Percentiles rank a stretch among this genome's conserved stretches.
Evolutionary conservation across 2,888 invertebrate genomes (phyloP).

Genomic region (Lagria hirta): DNA sequence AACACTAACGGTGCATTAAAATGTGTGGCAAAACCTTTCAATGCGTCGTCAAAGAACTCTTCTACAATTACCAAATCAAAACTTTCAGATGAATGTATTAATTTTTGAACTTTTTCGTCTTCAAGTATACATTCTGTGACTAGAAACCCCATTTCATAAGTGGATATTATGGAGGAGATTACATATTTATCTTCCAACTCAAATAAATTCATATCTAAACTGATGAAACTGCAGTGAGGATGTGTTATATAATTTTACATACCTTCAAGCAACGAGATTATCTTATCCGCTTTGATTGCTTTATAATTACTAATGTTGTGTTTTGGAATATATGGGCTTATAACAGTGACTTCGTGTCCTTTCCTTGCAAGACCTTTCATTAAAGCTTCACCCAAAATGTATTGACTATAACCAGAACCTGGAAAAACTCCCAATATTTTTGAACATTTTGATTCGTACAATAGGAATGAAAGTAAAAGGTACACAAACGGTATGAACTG

Average conservation of each 20-base stretch:
- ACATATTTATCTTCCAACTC: no score
- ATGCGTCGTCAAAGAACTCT: slow-evolving; percentile 56
- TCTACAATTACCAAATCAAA: slow-evolving; percentile 55
- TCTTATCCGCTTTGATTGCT: slow-evolving; percentile 5
- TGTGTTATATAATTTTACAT: background rate
- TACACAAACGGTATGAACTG: no score
- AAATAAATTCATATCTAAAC: slow-evolving; percentile 18
- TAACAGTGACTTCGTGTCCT: slow-evolving; percentile 52
- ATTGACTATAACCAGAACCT: slow-evolving; percentile 35
- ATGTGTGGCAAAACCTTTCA: slow-evolving; percentile 48
- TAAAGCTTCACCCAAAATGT: slow-evolving; percentile 33
- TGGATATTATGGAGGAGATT: no score
- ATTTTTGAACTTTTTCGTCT: slow-evolving; percentile 39
- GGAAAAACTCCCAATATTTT: slow-evolving; percentile 41
- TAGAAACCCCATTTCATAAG: slow-evolving; percentile 23
- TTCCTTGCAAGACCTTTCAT: slow-evolving; percentile 39
- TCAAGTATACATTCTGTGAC: slow-evolving; percentile 32
- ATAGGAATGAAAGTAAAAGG: slow-evolving; percentile 2
- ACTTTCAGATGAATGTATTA: slow-evolving; percentile 44
- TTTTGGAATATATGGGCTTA: slow-evolving; percentile 41
- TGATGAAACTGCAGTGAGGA: no score
- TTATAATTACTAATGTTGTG: slow-evolving; percentile 22
- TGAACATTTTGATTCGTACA: slow-evolving; percentile 19
- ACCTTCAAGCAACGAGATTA: no score
- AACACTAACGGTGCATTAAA: slow-evolving; percentile 49